Evolutionary conservation across 2,888 invertebrate species (phyloP).

Genomic region (Agrotis segetum): DNA sequence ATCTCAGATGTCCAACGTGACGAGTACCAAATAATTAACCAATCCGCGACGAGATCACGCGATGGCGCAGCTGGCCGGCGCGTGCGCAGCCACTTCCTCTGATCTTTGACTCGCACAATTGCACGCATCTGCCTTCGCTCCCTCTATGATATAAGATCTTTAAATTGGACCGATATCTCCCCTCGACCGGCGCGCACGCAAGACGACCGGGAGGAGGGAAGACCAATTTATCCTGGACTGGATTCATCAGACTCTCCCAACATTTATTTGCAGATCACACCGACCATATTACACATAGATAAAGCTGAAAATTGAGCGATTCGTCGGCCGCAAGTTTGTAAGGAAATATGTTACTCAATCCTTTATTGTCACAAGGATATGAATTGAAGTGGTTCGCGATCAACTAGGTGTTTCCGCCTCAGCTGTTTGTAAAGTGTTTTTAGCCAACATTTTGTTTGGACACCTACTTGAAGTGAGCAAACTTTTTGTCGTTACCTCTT

Average conservation of each 20-base stretch:
- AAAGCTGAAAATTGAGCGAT: slow-evolving; percentile 36
- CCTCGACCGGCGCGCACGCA: slow-evolving; percentile 64
- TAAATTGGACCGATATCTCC: slow-evolving; percentile 78
- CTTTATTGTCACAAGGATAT: slow-evolving; percentile 88
- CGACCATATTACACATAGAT: slow-evolving; percentile 36
- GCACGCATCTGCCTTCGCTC: slow-evolving; percentile 85
- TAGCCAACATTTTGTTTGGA: slow-evolving; percentile 71
- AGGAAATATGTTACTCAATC: slow-evolving; percentile 88
- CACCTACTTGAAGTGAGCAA: slow-evolving; percentile 66
- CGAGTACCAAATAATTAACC: slow-evolving; percentile 75
- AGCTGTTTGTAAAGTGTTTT: slow-evolving; percentile 79
- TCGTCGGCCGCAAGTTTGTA: slow-evolving; percentile 71
- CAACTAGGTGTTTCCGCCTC: slow-evolving; percentile 89
- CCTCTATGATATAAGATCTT: slow-evolving; percentile 78
- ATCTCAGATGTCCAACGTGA: slow-evolving; percentile 68
- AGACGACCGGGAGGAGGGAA: slow-evolving; percentile 63
- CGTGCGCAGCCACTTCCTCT: slow-evolving; percentile 88
- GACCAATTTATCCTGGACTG: slow-evolving; percentile 73
- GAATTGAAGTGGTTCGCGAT: slow-evolving; percentile 90
- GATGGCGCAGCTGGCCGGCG: slow-evolving; percentile 67
- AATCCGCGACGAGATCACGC: slow-evolving; percentile 52
- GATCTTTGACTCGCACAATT: slow-evolving; percentile 90
- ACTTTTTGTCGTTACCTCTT: slow-evolving; percentile 64
- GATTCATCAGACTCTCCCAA: slow-evolving; percentile 64
- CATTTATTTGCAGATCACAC: slow-evolving; percentile 58